These are phyloP conservation scores for Chelmon rostratus DNA, from an alignment of 2,797 vertebrate species.

Conservation along the genomic window DNA sequence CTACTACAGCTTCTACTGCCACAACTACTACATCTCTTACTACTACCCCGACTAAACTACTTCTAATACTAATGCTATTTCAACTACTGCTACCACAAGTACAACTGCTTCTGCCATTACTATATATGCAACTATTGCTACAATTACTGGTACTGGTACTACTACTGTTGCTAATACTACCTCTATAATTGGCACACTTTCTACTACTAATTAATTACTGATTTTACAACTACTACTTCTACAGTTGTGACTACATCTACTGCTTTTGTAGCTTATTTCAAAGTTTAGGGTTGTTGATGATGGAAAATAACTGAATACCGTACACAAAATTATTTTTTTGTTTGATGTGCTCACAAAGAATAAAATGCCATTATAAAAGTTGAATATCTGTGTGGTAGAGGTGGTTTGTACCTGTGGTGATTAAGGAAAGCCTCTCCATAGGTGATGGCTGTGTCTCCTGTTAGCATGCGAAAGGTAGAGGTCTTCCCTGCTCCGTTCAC, in stretches of 20 bases:
- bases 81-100: neutral
- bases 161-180: neutral
- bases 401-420: constrained; percentile 79
- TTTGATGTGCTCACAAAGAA: neutral
- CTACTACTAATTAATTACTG: neutral
- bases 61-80: neutral
- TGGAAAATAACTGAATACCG: neutral
- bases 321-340: neutral
- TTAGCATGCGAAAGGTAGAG: constrained; percentile 89
- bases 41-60: neutral
- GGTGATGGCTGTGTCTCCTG: constrained; percentile 86
- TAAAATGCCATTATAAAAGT: neutral
- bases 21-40: neutral
- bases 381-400: neutral
- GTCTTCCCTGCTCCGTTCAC: constrained; percentile 89
- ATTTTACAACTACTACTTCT: neutral
- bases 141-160: neutral
- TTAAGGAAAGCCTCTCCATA: constrained; percentile 85
- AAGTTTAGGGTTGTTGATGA: neutral
- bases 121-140: neutral
- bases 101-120: neutral
- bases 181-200: neutral
- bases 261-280: neutral
- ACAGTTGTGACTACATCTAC: too few relatives aligned
- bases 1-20: too few relatives aligned